These are phyloP conservation scores for Hydropsyche tenuis DNA, from an alignment of 1,140 invertebrate species.

Conservation along the genomic window DNA sequence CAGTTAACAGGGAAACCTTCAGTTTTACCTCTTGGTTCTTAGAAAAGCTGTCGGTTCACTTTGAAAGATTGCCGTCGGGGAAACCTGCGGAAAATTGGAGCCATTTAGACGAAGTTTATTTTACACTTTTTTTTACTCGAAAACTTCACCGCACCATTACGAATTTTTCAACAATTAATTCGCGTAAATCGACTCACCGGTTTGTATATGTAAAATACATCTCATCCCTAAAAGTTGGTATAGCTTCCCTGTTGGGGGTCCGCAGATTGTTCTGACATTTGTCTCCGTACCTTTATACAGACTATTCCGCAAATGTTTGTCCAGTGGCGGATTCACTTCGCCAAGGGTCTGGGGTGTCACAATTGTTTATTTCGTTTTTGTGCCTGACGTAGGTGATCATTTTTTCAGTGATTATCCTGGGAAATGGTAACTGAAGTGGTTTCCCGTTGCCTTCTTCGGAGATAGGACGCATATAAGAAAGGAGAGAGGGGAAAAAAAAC, in stretches of 20 bases:
- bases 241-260: conserved; percentile 32
- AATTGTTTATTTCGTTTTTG: too few relatives aligned
- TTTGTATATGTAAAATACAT: background rate
- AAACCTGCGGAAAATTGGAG: conserved; percentile 10
- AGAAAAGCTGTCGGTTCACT: conserved; percentile 25
- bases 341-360: too few relatives aligned
- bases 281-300: conserved; percentile 26
- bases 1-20: conserved; percentile 36
- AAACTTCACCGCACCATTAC: too few relatives aligned
- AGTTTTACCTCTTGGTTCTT: conserved; percentile 38
- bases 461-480: too few relatives aligned
- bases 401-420: too few relatives aligned
- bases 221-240: conserved; percentile 29
- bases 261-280: conserved; percentile 39
- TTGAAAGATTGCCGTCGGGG: conserved; percentile 21
- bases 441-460: too few relatives aligned
- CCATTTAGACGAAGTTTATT: conserved; percentile 19
- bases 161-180: too few relatives aligned
- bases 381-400: too few relatives aligned
- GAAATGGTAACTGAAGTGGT: too few relatives aligned
- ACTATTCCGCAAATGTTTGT: conserved; percentile 22
- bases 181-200: too few relatives aligned
- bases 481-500: too few relatives aligned
- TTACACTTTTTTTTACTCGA: conserved; percentile 6
- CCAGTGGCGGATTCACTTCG: too few relatives aligned